Base-by-base conservation (phyloP, 2,888 invertebrate genomes). In the Andrena dorsata region DNA sequence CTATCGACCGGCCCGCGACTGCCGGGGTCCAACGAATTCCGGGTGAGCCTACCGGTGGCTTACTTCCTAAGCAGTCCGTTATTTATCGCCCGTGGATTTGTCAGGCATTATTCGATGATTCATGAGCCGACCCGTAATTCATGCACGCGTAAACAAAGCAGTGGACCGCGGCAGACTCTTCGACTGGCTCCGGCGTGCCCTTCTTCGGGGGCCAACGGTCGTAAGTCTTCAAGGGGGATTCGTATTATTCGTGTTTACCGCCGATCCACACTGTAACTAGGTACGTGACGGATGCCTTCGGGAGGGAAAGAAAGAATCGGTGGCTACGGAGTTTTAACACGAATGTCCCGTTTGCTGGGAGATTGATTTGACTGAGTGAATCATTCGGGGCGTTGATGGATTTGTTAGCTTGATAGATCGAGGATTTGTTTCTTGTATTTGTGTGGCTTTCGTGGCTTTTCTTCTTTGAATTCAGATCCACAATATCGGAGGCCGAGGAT, bases 31-130 rank as follows among this genome's bases (percentile, higher is more conserved):
- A 60, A 23, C 71, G 76, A 75, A 70, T 78, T 66, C 83, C 60
- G 41, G 3, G 1, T 1, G 16, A 41, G 41, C 41, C 41, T 13
- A 16, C 41, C 76, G 76, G 72, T 76, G 79, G 79, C 84, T 83
- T 79, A 79, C 69, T 70, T 80, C 79, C 70, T 30, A 60, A 58
- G 74, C 64, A 58, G 63, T 23, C 78, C 72, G n/a, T 65, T 84
- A 86, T 86, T 86, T 84, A 84, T 86, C 76, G 75, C 63, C 41
- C 13, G 56, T 68, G 75, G 73, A 86, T 86, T 84, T 86, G 76
- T 83, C 83, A 74, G 71, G 73, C 73, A 83, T 83, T 76, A 81
- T 68, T 75, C 73, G 69, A 58, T 82, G 75, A 84, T 86, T 86
- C 86, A 86, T 74, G 72, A 56, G n/a, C 64, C 58, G 64, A 32